Conservation (phyloP, 2,888 invertebrate genomes). For the Barypeithes pellucidus region DNA sequence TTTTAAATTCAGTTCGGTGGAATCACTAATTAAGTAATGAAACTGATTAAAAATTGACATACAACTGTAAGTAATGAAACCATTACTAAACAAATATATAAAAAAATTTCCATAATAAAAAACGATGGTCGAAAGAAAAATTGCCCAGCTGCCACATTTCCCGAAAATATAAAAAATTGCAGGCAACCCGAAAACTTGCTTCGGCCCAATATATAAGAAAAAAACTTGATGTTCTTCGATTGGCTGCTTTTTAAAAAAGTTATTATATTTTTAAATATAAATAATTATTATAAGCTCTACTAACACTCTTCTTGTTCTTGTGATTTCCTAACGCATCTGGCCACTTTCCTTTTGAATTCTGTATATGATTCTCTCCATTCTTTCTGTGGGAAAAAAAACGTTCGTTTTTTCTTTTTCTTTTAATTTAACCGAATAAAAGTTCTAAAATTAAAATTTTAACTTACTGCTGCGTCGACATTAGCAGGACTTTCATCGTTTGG, state of each 20-base stretch:
- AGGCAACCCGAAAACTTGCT: not conserved
- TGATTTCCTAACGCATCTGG: conserved; percentile 98
- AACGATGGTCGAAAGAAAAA: not conserved
- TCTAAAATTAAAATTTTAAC: conserved; percentile 65
- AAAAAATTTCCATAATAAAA: not conserved
- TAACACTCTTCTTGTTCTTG: conserved; percentile 99
- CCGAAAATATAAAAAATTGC: not conserved
- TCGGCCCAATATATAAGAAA: conserved; percentile 17
- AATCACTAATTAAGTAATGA: no score
- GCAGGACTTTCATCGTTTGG: conserved; percentile 99
- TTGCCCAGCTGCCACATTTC: not conserved
- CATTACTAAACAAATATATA: no score
- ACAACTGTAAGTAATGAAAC: no score
- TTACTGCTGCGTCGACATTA: conserved; percentile 98
- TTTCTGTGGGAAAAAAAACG: conserved; percentile 80
- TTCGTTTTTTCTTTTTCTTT: not conserved
- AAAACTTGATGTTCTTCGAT: conserved; percentile 43
- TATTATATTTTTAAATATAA: conserved; percentile 56
- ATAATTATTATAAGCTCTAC: conserved; percentile 73
- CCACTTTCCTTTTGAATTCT: conserved; percentile 98
- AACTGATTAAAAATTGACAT: no score
- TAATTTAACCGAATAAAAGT: no score
- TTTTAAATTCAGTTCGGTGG: no score
- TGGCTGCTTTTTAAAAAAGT: conserved; percentile 52
- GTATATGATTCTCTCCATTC: conserved; percentile 98